Evolutionary conservation across 2,797 vertebrate species (phyloP).

Genomic region (Crocidura indochinensis): DNA sequence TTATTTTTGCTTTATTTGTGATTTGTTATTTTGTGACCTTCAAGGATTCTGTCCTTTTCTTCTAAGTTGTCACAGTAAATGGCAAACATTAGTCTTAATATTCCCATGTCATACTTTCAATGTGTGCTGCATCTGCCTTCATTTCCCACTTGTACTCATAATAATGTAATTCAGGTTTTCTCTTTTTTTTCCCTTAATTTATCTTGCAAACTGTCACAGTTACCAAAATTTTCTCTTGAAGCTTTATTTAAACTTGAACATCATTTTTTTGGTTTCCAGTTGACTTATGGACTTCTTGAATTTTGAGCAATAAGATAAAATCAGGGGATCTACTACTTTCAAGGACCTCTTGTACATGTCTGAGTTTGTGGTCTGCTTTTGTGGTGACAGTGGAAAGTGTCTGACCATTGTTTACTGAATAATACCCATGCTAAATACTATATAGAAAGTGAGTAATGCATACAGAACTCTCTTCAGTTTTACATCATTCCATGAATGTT

Average conservation of each 20-base stretch:
- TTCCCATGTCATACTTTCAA: background rate
- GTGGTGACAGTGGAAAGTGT: background rate
- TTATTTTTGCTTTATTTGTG: constrained; percentile 18
- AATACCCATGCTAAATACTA: no score
- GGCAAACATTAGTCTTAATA: background rate
- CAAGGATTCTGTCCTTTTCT: background rate
- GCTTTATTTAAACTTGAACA: background rate
- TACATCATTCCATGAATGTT: background rate
- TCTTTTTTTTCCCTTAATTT: background rate
- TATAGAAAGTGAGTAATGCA: no score
- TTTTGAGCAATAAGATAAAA: no score
- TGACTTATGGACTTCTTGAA: background rate
- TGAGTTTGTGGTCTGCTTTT: no score
- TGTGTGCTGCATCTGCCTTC: background rate
- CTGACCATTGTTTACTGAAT: background rate
- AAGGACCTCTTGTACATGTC: no score
- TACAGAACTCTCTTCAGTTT: background rate
- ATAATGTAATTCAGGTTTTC: background rate
- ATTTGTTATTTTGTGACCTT: background rate
- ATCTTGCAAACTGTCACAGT: background rate
- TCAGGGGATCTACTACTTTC: no score
- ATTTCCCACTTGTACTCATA: background rate
- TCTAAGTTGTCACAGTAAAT: background rate
- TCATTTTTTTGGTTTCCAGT: no score
- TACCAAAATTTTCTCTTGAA: background rate